These are phyloP conservation scores for Hippotragus niger DNA, from an alignment of 2,113 vertebrate species.

Conservation along the genomic window DNA sequence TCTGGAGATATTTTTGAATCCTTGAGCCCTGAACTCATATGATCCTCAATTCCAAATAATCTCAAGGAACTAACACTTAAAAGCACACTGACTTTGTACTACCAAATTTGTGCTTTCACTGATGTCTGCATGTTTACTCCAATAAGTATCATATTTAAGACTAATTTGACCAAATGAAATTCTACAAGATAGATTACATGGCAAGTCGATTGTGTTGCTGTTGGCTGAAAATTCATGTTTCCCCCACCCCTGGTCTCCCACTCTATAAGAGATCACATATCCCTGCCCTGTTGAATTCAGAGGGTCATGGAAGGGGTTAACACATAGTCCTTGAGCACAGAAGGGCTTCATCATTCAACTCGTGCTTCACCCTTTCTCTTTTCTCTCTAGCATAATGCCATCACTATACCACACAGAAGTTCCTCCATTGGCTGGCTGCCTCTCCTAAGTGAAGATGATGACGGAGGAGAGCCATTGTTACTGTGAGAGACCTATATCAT, in stretches of 20 bases:
- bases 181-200: not conserved
- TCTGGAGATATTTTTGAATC: constrained; percentile 44
- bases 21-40: constrained; percentile 22
- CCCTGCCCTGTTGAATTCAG: not conserved
- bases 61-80: not conserved
- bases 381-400: not conserved
- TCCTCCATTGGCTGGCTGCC: not conserved
- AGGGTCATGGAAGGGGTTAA: not conserved
- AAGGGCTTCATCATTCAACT: not conserved
- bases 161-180: not conserved
- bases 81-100: not conserved
- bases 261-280: not conserved
- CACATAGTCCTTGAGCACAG: not conserved
- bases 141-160: not conserved
- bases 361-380: not conserved
- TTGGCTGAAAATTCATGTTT: not conserved
- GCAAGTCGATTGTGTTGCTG: not conserved
- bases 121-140: not conserved
- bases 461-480: not conserved
- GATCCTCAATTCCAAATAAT: constrained; percentile 27
- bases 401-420: accelerated
- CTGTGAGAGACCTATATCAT: not conserved
- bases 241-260: not conserved
- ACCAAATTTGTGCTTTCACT: not conserved
- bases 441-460: not conserved